Base-by-base conservation (phyloP, 2,888 invertebrate species). In the Tetheella fluctuosa region DNA sequence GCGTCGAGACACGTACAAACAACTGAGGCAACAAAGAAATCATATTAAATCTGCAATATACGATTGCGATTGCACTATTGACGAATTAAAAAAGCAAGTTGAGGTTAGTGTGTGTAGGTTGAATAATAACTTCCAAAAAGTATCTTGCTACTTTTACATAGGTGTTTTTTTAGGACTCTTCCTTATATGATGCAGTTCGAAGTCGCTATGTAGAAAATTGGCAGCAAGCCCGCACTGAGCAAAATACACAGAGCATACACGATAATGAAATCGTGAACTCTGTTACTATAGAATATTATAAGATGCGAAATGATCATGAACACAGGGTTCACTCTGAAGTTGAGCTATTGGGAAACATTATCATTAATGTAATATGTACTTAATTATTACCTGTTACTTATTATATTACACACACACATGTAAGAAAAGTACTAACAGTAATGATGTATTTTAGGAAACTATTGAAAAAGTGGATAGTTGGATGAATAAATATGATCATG, bases 401-500 rank as follows among this genome's bases (percentile, higher is more conserved):
- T 28, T n/a, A n/a, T n/a, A n/a, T n/a, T n/a, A n/a, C n/a, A n/a
- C n/a, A n/a, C 25, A 25, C 25, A 4, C 6, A 25, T 2, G 25
- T 25, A 30, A 8, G 8, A 6, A 8, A 30, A 7, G 2, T 30
- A 30, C 30, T 8, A 8, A 30, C 30, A 30, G 30, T 12, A 6
- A 10, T 53, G 54, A 10, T 57, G 17, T 37, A 65, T 63, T 54
- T 10, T 62, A 92, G 92, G 92, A 91, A 74, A 86, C 85, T 37
- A 68, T 91, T 13, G 64, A 72, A 39, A 83, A 84, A 58, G 77
- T 92, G 1, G 92, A 92, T 58, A 59, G 70, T 0, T 89, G 86
- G 88, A 93, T 93, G 91, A 70, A 74, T 17, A 91, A 90, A 74
- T 92, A 89, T 65, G 92, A 92, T 53, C 70, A 55, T 28, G 92